Base-by-base conservation (phyloP, 2,888 invertebrate genomes). In the Priocnemis perturbator region DNA sequence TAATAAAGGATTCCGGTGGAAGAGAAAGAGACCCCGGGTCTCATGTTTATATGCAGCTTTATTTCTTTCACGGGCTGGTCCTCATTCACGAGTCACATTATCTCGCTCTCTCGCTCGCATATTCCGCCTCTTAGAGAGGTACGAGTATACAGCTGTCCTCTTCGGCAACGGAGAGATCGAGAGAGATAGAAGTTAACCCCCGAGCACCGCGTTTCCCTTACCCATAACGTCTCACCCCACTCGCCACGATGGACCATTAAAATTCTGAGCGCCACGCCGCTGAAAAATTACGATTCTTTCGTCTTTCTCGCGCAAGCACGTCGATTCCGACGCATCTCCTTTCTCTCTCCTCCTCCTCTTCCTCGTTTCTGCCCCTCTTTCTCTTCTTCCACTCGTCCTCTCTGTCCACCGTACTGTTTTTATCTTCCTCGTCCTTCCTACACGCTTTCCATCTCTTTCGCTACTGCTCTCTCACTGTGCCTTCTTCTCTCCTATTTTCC, bases 41-140 rank as follows among this genome's bases (percentile, higher is more conserved):
- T 80, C 77, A 80, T 81, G 82, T 79, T 82, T 82, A 79, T 82
- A 82, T 81, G 80, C 76, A 75, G 73, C 68, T 80, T 81, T 79
- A 80, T 81, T 81, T 79, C 77, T 76, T 80, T 78, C 74, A 79
- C 68, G 74, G 74, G 75, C 74, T 73, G 75, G 73, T 68, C 74
- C 76, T 79, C 76, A 77, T 80, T 81, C 76, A 78, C 74, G 60
- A 72, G 64, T 70, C 72, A 71, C 64, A 67, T 74, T 74, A 71
- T 75, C 74, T 73, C 69, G 69, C 78, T 81, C 75, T 60, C 69
- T 80, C 65, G 66, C 71, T 78, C 69, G 71, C 74, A 73, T 77
- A 73, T 78, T 73, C 67, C 63, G 60, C 63, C 71, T 75, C 74
- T 61, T 63, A 70, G 64, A 60, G 44, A 55, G 45, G 44, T 30